Conservation (phyloP, 1,140 invertebrate genomes). For the Chelonus insularis region DNA sequence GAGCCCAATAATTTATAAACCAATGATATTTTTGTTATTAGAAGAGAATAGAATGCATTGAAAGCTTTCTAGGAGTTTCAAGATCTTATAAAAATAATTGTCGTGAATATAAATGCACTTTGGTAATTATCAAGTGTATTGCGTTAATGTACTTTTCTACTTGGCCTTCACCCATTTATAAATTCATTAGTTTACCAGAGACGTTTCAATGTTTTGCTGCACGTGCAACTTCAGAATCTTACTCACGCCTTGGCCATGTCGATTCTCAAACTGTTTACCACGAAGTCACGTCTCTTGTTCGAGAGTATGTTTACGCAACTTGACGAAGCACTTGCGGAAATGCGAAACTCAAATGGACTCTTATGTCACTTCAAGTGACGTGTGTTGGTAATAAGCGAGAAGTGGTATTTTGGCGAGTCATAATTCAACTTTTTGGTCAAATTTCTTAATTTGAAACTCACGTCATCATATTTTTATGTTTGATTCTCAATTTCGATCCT, state of each 20-base stretch:
- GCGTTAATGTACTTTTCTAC: slow-evolving; percentile 32
- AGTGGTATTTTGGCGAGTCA: too few relatives aligned
- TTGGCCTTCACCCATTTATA: slow-evolving; percentile 47
- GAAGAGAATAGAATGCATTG: too few relatives aligned
- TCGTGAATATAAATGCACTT: too few relatives aligned
- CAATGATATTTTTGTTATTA: too few relatives aligned
- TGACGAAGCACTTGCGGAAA: slow-evolving; percentile 21
- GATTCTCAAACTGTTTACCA: slow-evolving; percentile 44
- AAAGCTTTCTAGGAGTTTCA: too few relatives aligned
- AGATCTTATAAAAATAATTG: too few relatives aligned
- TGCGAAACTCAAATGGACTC: slow-evolving; percentile 25
- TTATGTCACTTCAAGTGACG: slow-evolving; percentile 23
- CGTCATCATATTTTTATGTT: too few relatives aligned
- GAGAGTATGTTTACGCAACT: slow-evolving; percentile 39
- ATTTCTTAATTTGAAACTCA: too few relatives aligned
- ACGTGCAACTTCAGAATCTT: slow-evolving; percentile 29
- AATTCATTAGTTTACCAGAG: slow-evolving; percentile 37
- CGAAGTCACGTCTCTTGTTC: slow-evolving; percentile 50
- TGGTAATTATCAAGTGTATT: too few relatives aligned
- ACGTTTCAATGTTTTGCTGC: slow-evolving; percentile 31
- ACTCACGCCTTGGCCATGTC: slow-evolving; percentile 24
- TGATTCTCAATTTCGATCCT: too few relatives aligned
- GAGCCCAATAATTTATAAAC: too few relatives aligned
- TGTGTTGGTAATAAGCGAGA: background rate
- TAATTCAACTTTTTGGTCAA: too few relatives aligned